A percentile compares a stretch with the other conserved stretches of the same genome.
These are phyloP conservation scores for Anthopleura sola DNA, from an alignment of 64 coral and sea anemone species.

Conservation along the genomic window DNA sequence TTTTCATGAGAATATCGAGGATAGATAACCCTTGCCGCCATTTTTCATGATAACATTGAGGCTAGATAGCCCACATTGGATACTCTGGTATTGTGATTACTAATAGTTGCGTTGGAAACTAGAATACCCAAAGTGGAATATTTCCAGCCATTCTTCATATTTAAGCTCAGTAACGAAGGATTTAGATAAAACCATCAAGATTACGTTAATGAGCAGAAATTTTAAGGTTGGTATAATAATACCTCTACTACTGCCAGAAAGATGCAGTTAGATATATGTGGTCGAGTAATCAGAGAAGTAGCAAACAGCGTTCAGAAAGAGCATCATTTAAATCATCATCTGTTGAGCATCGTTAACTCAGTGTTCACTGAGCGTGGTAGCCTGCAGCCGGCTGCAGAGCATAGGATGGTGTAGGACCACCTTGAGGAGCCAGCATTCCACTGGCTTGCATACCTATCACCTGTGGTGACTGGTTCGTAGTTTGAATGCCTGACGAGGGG, in stretches of 20 bases:
- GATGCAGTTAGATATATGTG: background rate
- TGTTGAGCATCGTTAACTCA: constrained; percentile 6
- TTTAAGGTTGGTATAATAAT: background rate
- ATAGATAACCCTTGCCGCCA: background rate
- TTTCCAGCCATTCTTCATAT: background rate
- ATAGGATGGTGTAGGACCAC: constrained; percentile 52
- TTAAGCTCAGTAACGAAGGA: background rate
- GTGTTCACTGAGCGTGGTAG: constrained; percentile 76
- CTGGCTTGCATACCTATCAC: constrained; percentile 68
- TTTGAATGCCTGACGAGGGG: constrained; percentile 37
- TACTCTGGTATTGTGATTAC: background rate
- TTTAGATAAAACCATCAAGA: too few relatives aligned
- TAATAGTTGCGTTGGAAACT: too few relatives aligned
- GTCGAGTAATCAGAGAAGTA: constrained; percentile 23
- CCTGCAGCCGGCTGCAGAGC: constrained; percentile 99
- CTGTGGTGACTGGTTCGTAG: constrained; percentile 63
- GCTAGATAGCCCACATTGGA: background rate
- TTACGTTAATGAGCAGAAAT: background rate
- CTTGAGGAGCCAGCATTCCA: constrained; percentile 66
- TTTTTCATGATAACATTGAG: background rate
- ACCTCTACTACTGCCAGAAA: too few relatives aligned
- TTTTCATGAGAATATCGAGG: background rate
- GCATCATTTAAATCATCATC: constrained; percentile 8
- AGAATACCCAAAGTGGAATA: too few relatives aligned
- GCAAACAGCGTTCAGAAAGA: background rate